Base-by-base conservation (phyloP, 2,888 invertebrate genomes). In the Patella ulyssiponensis region DNA sequence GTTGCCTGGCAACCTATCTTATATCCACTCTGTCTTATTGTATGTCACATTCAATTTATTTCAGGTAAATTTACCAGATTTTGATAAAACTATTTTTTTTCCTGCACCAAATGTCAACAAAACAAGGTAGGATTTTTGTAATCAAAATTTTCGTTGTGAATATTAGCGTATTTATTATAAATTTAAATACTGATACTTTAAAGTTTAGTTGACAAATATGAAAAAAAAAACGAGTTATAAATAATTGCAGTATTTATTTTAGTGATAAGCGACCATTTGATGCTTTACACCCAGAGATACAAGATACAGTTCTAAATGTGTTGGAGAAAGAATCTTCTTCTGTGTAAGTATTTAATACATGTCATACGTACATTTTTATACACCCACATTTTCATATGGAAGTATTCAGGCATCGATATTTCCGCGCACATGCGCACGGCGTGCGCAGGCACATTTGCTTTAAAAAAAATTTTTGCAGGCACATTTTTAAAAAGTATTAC, bases 81-180 rank as follows among this genome's bases (percentile, higher is more conserved):
- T 95, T 88, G 95, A 94, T 12, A 94, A 94, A 71, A 93, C 94
- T 81, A 94, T 95, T 14, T 83, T 86, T 53, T 92, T 92, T 82
- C 92, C 92, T 5, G 85, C 88, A n/a, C 86, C 88, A 27, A 77
- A 86, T 27, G 82, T 81, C 52, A 76, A 74, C 9, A 75, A 69
- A 54, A 74, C 73, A 20, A 78, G 82, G 86, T 82, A 77, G 77
- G 79, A 51, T 27, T 74, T 64, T 23, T 70, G 12, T 73, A 52
- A 14, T 58, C 44, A 17, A 58, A 12, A n/a, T 17, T 15, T 71
- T 76, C 52, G 54, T 9, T 71, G 9, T 78, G 17, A 76, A 33
- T 54, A 54, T 78, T 54, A 33, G 12, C n/a, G 2, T 3, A 23
- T 20, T 58, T 14, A 3, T 27, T 64, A 20, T 20, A n/a, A 27